Base-by-base conservation (phyloP, 1,140 invertebrate species). In the Dysdera silvatica region DNA sequence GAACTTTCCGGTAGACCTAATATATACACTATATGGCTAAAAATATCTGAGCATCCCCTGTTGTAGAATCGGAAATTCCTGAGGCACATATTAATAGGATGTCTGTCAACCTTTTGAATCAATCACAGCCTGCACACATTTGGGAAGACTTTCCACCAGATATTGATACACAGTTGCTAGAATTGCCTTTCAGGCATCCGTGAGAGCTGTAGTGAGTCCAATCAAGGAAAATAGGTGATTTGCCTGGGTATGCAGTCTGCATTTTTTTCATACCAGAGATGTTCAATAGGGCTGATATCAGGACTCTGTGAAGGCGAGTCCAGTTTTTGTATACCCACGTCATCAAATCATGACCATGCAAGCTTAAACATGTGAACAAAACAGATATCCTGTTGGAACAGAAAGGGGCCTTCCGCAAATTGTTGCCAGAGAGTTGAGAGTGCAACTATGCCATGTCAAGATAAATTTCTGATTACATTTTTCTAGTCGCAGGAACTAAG, bases 71-170 rank as follows among this genome's bases (percentile, higher is more conserved):
- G 23, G 41, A 43, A 20, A 16, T 5, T 43, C 41, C 41, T 43
- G 41, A 43, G 41, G 41, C 41, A 6, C 41, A 43, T 43, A 40
- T 54, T 26, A 54, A 54, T 40, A 23, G 0, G 31, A 20, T 54
- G 52, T 54, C 49, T 18, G 45, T 45, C 24, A 31, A 29, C 18
- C 28, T 47, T 49, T 59, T 49, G 28, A 28, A 49, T 48, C 28
- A 3, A 49, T 49, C n/a, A 35, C 56, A 33, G 31, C 20, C 56
- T 59, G 56, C 32, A 59, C 56, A 59, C 45, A 26, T 59, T 45
- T 59, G 56, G 18, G 56, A 49, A 35, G 56, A 59, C 45, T 48
- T 49, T 48, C 41, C 31, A 49, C 3, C 31, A 56, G 3, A 12
- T 56, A 41, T 59, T 35, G 56, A 24, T 59, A 48, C 18, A 24